phyloP scores from a whole-genome alignment of 2,797 vertebrate genomes.

The Lacerta viridis region DNA sequence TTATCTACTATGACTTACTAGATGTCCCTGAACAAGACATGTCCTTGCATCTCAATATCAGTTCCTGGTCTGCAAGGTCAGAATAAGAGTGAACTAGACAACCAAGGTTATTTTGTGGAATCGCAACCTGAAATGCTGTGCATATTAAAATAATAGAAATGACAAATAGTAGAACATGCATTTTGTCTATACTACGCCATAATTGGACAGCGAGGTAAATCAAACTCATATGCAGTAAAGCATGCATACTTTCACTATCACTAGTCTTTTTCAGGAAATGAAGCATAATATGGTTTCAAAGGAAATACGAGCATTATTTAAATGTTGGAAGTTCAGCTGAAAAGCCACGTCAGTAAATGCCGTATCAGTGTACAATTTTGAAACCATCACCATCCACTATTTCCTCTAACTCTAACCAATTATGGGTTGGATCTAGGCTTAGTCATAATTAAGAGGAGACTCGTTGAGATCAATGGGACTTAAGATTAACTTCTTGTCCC shows the following conservation, averaged over 20 bases:
- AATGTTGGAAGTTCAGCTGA: slow-evolving; percentile 75
- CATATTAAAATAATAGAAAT: slow-evolving; percentile 9
- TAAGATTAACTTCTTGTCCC: too few relatives aligned
- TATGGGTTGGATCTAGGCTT: too few relatives aligned
- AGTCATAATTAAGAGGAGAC: slow-evolving; percentile 14
- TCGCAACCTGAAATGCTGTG: neutral
- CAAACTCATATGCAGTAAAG: slow-evolving; percentile 39
- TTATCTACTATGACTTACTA: neutral
- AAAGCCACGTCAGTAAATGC: slow-evolving; percentile 78
- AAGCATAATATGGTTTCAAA: slow-evolving; percentile 76
- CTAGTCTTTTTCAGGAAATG: slow-evolving; percentile 68
- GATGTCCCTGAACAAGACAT: neutral
- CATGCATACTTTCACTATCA: slow-evolving; percentile 62
- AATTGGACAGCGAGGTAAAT: slow-evolving; percentile 8
- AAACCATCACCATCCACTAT: slow-evolving; percentile 68
- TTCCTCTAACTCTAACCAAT: slow-evolving; percentile 33
- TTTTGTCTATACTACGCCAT: slow-evolving; percentile 2
- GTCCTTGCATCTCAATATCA: neutral
- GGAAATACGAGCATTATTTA: slow-evolving; percentile 76
- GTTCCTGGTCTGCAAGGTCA: neutral
- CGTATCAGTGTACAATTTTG: slow-evolving; percentile 69
- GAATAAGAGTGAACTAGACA: neutral
- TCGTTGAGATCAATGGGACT: too few relatives aligned
- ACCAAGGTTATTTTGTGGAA: neutral
- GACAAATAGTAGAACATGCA: neutral